Conservation (phyloP, 2,797 vertebrate genomes). For the Pipistrellus pipistrellus region DNA sequence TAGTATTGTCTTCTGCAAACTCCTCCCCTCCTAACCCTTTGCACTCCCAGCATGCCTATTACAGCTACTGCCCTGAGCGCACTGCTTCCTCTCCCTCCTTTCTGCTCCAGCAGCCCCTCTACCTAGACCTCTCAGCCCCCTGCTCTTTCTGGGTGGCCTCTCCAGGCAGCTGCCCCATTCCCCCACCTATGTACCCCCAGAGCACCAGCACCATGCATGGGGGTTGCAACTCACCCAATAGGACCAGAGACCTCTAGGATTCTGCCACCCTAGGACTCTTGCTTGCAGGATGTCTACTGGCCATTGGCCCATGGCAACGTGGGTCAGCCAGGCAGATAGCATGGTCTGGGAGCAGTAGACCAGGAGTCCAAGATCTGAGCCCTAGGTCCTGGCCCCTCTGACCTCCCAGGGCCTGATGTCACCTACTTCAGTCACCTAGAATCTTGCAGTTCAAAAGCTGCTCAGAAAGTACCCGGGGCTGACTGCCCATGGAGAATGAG, state of each 20-base stretch:
- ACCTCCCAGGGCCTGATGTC: background rate
- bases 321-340: background rate
- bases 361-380: background rate
- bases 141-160: background rate
- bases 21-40: background rate
- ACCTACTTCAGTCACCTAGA: background rate
- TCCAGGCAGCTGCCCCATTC: background rate
- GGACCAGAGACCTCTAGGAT: background rate
- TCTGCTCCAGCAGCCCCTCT: background rate
- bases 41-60: background rate
- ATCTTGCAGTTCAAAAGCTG: background rate
- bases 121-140: background rate
- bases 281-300: background rate
- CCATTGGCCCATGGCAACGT: background rate
- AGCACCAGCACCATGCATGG: rapidly evolving
- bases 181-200: background rate
- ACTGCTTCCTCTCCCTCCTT: background rate
- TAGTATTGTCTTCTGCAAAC: background rate
- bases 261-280: background rate
- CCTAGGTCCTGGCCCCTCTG: background rate
- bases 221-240: rapidly evolving
- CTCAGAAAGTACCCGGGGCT: background rate
- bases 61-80: background rate
- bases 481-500: background rate
- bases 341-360: background rate